Conservation (phyloP, 1,140 invertebrate species). For the Proctacanthus coquilletti region DNA sequence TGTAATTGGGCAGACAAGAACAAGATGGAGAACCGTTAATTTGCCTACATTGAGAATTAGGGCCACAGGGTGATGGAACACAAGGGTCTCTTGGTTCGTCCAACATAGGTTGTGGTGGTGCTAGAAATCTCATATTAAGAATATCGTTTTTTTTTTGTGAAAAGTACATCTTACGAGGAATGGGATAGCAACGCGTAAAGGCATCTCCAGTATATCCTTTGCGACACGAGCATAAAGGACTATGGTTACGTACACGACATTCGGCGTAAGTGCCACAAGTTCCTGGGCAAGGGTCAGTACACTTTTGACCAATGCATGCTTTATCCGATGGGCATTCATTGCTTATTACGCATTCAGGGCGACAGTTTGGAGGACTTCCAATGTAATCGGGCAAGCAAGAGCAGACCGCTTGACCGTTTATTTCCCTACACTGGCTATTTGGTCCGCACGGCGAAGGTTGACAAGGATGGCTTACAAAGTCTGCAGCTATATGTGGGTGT, state of each 20-base stretch:
- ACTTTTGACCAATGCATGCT: conserved; percentile 55
- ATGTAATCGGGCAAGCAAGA: conserved; percentile 44
- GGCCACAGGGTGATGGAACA: conserved; percentile 48
- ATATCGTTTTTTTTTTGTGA: conserved; percentile 1
- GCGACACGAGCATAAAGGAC: conserved; percentile 49
- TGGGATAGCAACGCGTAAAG: conserved; percentile 40
- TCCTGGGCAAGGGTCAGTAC: conserved; percentile 47
- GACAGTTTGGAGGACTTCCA: conserved; percentile 47
- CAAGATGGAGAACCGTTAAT: conserved; percentile 60
- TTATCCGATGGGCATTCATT: conserved; percentile 45
- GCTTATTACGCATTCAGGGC: conserved; percentile 47
- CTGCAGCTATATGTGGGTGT: neutral
- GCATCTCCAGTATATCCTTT: conserved; percentile 48
- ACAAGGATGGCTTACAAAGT: conserved; percentile 32
- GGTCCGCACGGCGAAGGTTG: conserved; percentile 50
- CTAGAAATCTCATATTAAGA: conserved; percentile 8
- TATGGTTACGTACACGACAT: conserved; percentile 53
- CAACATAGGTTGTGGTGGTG: conserved; percentile 27
- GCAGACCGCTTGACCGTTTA: conserved; percentile 45
- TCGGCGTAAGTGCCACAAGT: conserved; percentile 52
- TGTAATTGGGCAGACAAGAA: conserved; percentile 56
- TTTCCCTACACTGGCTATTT: conserved; percentile 44
- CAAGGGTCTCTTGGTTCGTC: conserved; percentile 44
- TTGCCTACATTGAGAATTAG: conserved; percentile 60
- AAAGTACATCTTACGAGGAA: conserved; percentile 41